Evolutionary conservation across 2,888 invertebrate species (phyloP).

Genomic region (Allacma fusca): DNA sequence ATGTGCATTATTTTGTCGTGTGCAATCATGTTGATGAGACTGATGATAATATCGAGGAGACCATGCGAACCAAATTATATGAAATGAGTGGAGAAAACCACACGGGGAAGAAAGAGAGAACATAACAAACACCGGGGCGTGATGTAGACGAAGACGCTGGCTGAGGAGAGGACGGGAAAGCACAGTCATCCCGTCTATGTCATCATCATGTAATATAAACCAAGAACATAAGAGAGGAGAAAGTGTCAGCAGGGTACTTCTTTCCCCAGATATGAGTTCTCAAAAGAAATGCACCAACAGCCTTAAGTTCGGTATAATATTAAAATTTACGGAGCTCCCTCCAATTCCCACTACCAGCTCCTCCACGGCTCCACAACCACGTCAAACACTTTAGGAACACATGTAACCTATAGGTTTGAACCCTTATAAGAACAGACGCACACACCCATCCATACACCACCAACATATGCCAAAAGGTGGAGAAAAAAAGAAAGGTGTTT

Average conservation of each 20-base stretch:
- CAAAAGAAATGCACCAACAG: conserved; percentile 3
- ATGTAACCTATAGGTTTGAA: no score
- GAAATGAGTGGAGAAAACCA: conserved; percentile 26
- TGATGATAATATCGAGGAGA: conserved; percentile 35
- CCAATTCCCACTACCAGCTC: neutral
- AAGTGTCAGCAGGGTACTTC: conserved; percentile 7
- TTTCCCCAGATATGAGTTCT: conserved; percentile 1
- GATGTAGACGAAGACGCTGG: no score
- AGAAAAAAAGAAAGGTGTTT: neutral
- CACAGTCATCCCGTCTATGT: neutral
- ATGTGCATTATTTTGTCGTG: conserved; percentile 32
- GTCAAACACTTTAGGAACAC: no score
- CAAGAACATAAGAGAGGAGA: conserved; percentile 1
- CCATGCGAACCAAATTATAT: conserved; percentile 31
- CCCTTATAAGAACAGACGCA: no score
- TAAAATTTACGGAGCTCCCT: neutral
- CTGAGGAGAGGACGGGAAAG: no score
- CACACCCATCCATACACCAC: no score
- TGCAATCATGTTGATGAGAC: conserved; percentile 33
- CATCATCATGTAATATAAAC: conserved; percentile 16
- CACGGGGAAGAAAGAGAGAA: neutral
- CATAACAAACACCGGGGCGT: no score
- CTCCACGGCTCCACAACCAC: no score
- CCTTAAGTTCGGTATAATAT: neutral
- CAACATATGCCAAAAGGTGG: no score